Evolutionary conservation across 1,140 invertebrate species (phyloP).

Genomic region (Drosophila novamexicana): DNA sequence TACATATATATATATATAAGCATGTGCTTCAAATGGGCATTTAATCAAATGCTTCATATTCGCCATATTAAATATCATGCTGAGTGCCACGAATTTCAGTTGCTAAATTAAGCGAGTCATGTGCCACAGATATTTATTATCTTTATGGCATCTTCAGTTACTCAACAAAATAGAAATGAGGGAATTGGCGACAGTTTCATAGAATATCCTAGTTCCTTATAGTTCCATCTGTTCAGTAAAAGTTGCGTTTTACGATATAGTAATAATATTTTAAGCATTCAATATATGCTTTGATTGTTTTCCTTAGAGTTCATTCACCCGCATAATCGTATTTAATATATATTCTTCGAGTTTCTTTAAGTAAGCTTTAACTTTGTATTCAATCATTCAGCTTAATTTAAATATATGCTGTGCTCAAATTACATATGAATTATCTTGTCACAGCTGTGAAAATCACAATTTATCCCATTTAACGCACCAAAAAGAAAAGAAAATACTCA

Average conservation of each 20-base stretch:
- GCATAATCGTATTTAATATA: too few species aligned
- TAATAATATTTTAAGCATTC: too few species aligned
- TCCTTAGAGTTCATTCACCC: too few species aligned
- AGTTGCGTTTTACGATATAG: too few species aligned
- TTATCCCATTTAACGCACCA: background rate
- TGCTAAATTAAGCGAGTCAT: slow-evolving; percentile 20
- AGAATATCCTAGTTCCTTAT: too few species aligned
- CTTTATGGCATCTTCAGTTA: background rate
- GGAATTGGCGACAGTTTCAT: too few species aligned
- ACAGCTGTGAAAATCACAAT: slow-evolving; percentile 4
- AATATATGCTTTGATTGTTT: too few species aligned
- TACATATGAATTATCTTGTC: slow-evolving; percentile 10
- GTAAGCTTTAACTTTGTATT: background rate
- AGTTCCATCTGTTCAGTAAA: too few species aligned
- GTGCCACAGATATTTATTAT: slow-evolving; percentile 24
- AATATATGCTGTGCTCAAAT: background rate
- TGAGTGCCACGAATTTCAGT: slow-evolving; percentile 26
- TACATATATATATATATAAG: slow-evolving; percentile 25
- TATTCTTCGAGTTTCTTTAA: too few species aligned
- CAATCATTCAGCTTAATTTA: background rate
- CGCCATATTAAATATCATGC: slow-evolving; percentile 39
- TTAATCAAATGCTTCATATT: slow-evolving; percentile 59
- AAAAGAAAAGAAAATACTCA: slow-evolving; percentile 1
- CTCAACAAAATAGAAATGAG: background rate
- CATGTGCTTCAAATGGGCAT: slow-evolving; percentile 58